phyloP scores from a whole-genome alignment of 1,140 invertebrate genomes.

The Hetaerina americana region DNA sequence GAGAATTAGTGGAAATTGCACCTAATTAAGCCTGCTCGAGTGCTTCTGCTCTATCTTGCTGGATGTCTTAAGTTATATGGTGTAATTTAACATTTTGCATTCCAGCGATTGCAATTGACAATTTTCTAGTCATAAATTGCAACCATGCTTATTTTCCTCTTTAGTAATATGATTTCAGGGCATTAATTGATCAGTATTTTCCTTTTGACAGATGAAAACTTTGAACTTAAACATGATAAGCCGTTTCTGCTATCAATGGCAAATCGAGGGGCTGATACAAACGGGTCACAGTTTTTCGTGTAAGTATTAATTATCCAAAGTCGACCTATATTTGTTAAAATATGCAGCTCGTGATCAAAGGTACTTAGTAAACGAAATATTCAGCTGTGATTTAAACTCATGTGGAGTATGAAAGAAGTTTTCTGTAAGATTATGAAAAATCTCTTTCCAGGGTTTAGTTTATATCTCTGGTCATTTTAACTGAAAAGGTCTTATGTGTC shows the following conservation, averaged over 20 bases:
- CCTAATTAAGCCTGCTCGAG: no score
- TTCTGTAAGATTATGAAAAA: not conserved
- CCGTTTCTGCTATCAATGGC: conserved; percentile 89
- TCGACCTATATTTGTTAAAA: not conserved
- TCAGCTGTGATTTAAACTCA: not conserved
- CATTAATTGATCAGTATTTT: no score
- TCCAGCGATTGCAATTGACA: no score
- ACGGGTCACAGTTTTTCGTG: conserved; percentile 98
- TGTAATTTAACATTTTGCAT: no score
- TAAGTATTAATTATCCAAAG: conserved; percentile 27
- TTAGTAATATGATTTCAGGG: no score
- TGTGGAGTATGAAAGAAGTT: not conserved
- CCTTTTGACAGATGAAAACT: conserved; percentile 88
- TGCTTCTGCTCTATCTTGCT: no score
- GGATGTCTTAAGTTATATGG: no score
- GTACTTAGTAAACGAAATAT: not conserved
- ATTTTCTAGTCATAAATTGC: no score
- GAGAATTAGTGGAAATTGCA: no score
- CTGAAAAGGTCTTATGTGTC: conserved; percentile 9
- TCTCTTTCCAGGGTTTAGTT: conserved; percentile 6
- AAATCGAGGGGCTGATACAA: conserved; percentile 90
- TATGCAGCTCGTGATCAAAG: not conserved
- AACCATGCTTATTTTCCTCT: no score
- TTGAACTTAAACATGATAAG: conserved; percentile 76
- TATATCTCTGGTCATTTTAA: conserved; percentile 8